Base-by-base conservation (phyloP, 1,140 invertebrate species). In the Megathymus violae region DNA sequence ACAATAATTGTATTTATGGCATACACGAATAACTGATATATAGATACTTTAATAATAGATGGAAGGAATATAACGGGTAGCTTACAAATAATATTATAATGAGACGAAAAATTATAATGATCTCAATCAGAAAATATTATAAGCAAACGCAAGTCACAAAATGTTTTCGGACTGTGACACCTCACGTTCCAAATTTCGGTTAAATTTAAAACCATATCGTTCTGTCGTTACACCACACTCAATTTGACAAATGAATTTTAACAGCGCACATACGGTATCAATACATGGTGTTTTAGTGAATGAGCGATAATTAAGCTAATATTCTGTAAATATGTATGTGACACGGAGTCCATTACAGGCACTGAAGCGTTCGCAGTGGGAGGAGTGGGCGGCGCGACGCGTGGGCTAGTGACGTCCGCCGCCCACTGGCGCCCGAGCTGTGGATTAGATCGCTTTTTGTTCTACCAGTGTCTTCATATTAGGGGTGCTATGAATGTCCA, bases 391-490 rank as follows among this genome's bases (percentile, higher is more conserved):
- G 2, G 19, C 50, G 52, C 13, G 60, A 34, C 50, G 51, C 51
- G 59, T 56, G 48, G 66, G 54, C 43, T 62, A 56, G 9, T 61
- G 67, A 69, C 62, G 56, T 69, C 58, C 17, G 34, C 48, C 66
- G 62, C 66, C 66, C 67, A 69, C 67, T 25, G 54, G 58, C 17
- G 22, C 51, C 22, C n/a, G 56, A 15, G 41, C 38, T 36, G 14
- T 14, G 11, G n/a, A 66, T 66, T 61, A 61, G 34, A 0, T 54
- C 14, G 25, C 41, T 59, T 66, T 61, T 66, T 66, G 40, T 7
- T 54, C 43, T 40, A 31, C 3, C 19, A 2, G 19, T 3, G 19
- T 3, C 2, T 22, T 22, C 19, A 22, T 22, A 22, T 22, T 22
- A 22, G 5, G 19, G 2, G 5, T 22, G 19, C 2, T 22, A 22